phyloP scores from a whole-genome alignment of 2,888 invertebrate genomes.

The Nasonovia ribisnigri region DNA sequence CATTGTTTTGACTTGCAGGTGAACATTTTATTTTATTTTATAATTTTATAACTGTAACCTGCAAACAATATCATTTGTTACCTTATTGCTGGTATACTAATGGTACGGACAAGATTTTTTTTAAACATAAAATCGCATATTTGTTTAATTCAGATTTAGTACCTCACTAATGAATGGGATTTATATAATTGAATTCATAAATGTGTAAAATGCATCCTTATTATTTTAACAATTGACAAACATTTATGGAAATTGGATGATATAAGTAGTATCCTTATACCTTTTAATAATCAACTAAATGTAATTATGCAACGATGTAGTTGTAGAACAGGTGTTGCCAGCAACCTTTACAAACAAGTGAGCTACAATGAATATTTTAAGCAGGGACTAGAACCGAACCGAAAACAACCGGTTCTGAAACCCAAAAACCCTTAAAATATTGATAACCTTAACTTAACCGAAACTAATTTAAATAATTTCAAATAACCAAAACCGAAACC shows the following conservation, averaged over 20 bases:
- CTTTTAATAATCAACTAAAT: not conserved
- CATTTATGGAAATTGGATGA: not conserved
- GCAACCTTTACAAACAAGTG: no score
- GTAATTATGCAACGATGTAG: not conserved
- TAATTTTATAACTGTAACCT: not conserved
- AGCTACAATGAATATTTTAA: no score
- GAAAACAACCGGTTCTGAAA: no score
- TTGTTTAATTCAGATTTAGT: not conserved
- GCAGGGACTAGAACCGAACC: no score
- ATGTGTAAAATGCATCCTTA: not conserved
- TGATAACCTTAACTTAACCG: no score
- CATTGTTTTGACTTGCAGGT: constrained; percentile 37
- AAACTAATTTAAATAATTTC: no score
- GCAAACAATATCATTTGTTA: not conserved
- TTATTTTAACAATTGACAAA: not conserved
- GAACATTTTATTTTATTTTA: constrained; percentile 29
- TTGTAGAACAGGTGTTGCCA: no score
- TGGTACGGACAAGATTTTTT: not conserved
- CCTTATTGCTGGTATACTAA: not conserved
- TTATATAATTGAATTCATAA: not conserved
- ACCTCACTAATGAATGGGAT: not conserved
- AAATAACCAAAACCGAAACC: no score
- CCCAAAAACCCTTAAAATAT: no score
- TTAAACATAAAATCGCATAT: not conserved
- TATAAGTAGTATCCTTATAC: not conserved